Percentiles rank a stretch among this genome's conserved stretches.
Conservation (phyloP, 2,113 vertebrate species). For the Sinocyclocheilus maitianheensis region DNA sequence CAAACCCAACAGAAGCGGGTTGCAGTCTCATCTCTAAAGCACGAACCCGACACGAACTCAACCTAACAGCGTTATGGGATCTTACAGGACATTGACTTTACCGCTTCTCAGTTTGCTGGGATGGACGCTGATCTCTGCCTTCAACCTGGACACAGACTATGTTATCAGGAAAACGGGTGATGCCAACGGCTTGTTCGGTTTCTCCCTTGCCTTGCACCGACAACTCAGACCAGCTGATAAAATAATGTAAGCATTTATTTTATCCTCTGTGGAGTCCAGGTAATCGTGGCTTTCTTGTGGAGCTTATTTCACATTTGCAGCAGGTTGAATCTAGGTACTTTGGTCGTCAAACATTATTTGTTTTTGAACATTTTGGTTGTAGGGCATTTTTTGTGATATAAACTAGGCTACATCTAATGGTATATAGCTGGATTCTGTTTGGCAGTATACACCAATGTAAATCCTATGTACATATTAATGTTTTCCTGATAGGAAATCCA, state of each 20-base stretch:
- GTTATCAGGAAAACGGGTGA: slow-evolving; percentile 81
- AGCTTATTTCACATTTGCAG: background rate
- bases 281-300: background rate
- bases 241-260: slow-evolving; percentile 82
- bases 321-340: background rate
- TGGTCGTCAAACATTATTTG: background rate
- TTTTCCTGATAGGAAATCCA: background rate
- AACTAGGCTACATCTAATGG: background rate
- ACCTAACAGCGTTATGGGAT: slow-evolving; percentile 25
- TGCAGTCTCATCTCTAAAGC: background rate
- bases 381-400: background rate
- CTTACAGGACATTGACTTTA: slow-evolving; percentile 51
- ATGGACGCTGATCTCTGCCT: slow-evolving; percentile 74
- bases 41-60: background rate
- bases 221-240: slow-evolving; percentile 81
- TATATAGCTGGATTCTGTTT: background rate
- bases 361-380: too few relatives aligned
- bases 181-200: slow-evolving; percentile 85
- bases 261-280: background rate
- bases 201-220: slow-evolving; percentile 91
- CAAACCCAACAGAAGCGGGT: background rate
- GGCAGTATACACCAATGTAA: background rate
- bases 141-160: slow-evolving; percentile 86
- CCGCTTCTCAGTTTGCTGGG: slow-evolving; percentile 67
- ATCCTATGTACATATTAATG: background rate